Conservation (phyloP, 64 coral and sea anemone genomes). For the Stylophora pistillata region DNA sequence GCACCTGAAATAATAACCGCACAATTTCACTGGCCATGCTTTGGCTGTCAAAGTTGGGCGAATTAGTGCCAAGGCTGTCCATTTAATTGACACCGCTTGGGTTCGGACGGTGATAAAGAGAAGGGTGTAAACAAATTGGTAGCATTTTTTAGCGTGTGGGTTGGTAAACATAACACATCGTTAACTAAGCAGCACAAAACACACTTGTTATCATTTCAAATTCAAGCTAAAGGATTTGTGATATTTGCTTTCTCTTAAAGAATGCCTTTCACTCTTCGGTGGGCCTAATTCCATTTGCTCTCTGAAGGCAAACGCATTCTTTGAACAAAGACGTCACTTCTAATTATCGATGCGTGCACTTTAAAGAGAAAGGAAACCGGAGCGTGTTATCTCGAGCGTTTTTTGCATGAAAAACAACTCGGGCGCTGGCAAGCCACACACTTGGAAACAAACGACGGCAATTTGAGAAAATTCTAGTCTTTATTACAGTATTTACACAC, state of each 20-base stretch:
- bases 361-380: slow-evolving; percentile 14
- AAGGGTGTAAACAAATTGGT: slow-evolving; percentile 12
- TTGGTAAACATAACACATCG: slow-evolving; percentile 29
- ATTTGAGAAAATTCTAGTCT: slow-evolving; percentile 25
- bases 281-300: slow-evolving; percentile 32
- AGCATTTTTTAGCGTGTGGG: slow-evolving; percentile 37
- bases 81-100: not conserved
- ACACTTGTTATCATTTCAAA: not conserved
- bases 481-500: slow-evolving; percentile 73
- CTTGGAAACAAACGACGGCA: not conserved
- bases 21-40: not conserved
- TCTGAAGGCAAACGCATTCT: slow-evolving; percentile 17
- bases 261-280: slow-evolving; percentile 28
- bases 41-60: not conserved
- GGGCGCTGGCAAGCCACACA: slow-evolving; percentile 1
- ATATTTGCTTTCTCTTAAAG: slow-evolving; percentile 25
- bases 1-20: slow-evolving; percentile 21
- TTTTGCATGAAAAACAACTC: not conserved
- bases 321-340: not conserved
- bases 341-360: not conserved
- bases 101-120: not conserved
- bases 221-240: slow-evolving; percentile 25
- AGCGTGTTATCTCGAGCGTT: not conserved
- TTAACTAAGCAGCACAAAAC: not conserved
- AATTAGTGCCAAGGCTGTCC: not conserved